These are phyloP conservation scores for Sparus aurata DNA, from an alignment of 2,797 vertebrate genomes.

Conservation along the genomic window DNA sequence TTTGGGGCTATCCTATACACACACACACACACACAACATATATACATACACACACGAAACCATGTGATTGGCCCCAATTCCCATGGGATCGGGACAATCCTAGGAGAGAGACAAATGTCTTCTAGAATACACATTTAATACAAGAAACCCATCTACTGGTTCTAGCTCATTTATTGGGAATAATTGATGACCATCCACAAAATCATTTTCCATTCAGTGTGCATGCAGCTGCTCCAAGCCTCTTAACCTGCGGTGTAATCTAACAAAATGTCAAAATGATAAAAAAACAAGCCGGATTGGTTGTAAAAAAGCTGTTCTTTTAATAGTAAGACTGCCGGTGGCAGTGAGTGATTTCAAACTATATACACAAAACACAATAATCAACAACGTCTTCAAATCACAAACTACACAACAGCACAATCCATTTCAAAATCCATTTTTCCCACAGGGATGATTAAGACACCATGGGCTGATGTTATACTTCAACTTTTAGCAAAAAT, in stretches of 20 bases:
- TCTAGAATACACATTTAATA: background rate
- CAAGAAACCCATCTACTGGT: background rate
- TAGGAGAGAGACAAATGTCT: too few species aligned
- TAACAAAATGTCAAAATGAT: constrained; percentile 28
- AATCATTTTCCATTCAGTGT: constrained; percentile 16
- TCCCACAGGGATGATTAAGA: constrained; percentile 93
- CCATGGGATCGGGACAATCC: too few species aligned
- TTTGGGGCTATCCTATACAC: too few species aligned
- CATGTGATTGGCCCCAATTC: too few species aligned
- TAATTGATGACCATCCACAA: constrained; percentile 22
- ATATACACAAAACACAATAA: constrained; percentile 87
- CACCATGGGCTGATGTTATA: constrained; percentile 84
- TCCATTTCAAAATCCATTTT: constrained; percentile 84
- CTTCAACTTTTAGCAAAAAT: constrained; percentile 73
- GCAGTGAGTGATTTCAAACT: constrained; percentile 92
- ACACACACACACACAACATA: too few species aligned
- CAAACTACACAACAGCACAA: constrained; percentile 90
- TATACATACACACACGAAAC: too few species aligned
- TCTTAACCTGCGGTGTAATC: background rate
- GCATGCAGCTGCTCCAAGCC: constrained; percentile 28
- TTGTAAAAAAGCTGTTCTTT: constrained; percentile 87
- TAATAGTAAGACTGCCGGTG: constrained; percentile 93
- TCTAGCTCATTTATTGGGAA: constrained; percentile 11
- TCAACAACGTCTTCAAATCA: constrained; percentile 89
- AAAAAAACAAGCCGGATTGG: constrained; percentile 31